phyloP scores from a whole-genome alignment of 1,140 invertebrate genomes.

The Bombus turneri region DNA sequence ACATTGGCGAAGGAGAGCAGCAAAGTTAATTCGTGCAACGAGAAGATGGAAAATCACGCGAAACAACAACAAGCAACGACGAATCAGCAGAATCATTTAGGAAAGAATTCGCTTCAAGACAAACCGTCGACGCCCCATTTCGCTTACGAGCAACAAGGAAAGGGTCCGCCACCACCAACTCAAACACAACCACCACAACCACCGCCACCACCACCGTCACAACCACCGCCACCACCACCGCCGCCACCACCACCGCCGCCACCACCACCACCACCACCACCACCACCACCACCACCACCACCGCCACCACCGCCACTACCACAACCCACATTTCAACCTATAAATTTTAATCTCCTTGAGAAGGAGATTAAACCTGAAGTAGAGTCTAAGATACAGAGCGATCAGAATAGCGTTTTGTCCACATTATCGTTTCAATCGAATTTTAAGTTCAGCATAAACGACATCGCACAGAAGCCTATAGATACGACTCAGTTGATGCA shows the following conservation, averaged over 20 bases:
- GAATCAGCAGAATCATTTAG: conserved; percentile 58
- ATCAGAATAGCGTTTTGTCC: conserved; percentile 66
- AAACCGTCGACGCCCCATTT: conserved; percentile 46
- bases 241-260: not conserved
- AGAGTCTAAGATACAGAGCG: conserved; percentile 64
- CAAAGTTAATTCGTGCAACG: conserved; percentile 59
- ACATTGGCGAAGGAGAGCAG: conserved; percentile 50
- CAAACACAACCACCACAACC: not conserved
- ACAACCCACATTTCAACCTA: conserved; percentile 48
- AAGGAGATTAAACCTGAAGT: conserved; percentile 62
- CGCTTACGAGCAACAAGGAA: conserved; percentile 38
- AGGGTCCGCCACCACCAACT: not conserved
- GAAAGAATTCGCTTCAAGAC: conserved; percentile 45
- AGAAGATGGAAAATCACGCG: conserved; percentile 55
- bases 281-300: not conserved
- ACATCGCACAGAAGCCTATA: conserved; percentile 67
- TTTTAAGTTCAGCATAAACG: conserved; percentile 73
- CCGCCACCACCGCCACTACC: not conserved
- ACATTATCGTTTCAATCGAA: conserved; percentile 71
- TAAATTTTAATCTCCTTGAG: conserved; percentile 42
- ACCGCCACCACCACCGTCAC: rapidly evolving
- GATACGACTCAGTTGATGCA: conserved; percentile 72
- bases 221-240: not conserved
- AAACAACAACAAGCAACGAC: conserved; percentile 20
- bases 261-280: not conserved